Evolutionary conservation across 1,140 invertebrate genomes (phyloP).

Genomic region (Sycophila sp.): DNA sequence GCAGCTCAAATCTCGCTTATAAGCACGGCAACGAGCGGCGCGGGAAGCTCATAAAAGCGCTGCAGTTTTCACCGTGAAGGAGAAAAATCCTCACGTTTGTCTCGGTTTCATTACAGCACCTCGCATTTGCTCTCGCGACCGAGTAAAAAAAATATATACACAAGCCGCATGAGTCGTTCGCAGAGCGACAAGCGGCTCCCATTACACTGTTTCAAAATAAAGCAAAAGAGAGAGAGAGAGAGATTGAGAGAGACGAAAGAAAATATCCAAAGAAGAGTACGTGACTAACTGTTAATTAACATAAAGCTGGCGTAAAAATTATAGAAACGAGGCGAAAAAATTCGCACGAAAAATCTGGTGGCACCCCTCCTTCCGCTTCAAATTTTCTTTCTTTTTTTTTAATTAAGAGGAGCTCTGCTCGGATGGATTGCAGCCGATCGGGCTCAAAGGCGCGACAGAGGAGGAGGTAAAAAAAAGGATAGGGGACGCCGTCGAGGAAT

Average conservation of each 20-base stretch:
- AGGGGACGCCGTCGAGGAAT: background rate
- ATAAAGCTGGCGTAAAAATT: conserved; percentile 1
- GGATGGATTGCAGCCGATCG: background rate
- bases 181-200: too few relatives aligned
- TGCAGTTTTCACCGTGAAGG: background rate
- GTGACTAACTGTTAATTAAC: conserved; percentile 29
- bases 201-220: too few relatives aligned
- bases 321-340: background rate
- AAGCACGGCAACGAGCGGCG: background rate
- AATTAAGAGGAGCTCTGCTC: conserved; percentile 7
- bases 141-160: conserved; percentile 25
- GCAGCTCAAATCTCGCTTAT: conserved; percentile 23
- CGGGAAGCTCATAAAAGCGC: conserved; percentile 4
- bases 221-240: background rate
- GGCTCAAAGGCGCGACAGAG: background rate
- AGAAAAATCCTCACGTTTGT: conserved; percentile 30
- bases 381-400: conserved; percentile 9
- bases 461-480: background rate
- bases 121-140: background rate
- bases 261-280: background rate
- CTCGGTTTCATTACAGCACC: conserved; percentile 21
- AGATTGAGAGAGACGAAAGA: background rate
- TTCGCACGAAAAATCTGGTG: background rate
- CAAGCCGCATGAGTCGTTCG: conserved; percentile 15
- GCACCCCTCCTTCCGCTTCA: background rate